phyloP scores from a whole-genome alignment of 2,888 invertebrate genomes.

The Metallyticus violacea region DNA sequence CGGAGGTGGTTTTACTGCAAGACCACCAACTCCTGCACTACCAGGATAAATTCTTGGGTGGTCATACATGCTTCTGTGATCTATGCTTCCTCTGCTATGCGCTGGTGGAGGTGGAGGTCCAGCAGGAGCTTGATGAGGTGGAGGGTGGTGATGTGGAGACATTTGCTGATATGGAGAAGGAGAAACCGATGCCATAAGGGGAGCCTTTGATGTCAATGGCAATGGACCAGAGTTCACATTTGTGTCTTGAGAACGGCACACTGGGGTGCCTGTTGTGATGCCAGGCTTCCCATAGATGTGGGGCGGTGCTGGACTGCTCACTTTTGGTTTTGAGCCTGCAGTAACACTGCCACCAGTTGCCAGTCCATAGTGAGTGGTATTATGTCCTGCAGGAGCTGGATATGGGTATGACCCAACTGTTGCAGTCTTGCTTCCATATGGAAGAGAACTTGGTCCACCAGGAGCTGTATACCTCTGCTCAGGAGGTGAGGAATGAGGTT shows the following conservation, averaged over 20 bases:
- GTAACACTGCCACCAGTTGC: constrained; percentile 40
- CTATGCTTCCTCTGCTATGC: constrained; percentile 45
- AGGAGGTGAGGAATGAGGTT: constrained; percentile 28
- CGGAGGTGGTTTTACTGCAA: constrained; percentile 36
- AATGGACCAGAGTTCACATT: constrained; percentile 48
- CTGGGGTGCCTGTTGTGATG: constrained; percentile 56
- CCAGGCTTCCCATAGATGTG: constrained; percentile 69
- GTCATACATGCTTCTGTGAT: constrained; percentile 45
- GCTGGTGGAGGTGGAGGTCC: constrained; percentile 50
- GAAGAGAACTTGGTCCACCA: constrained; percentile 4
- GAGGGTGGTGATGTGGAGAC: constrained; percentile 46
- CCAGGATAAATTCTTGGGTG: constrained; percentile 38
- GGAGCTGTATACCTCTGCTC: constrained; percentile 30
- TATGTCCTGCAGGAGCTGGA: constrained; percentile 49
- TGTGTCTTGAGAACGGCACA: constrained; percentile 49
- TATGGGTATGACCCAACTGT: constrained; percentile 45
- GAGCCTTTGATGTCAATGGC: constrained; percentile 58
- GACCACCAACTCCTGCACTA: constrained; percentile 30
- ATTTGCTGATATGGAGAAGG: constrained; percentile 55
- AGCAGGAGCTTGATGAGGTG: constrained; percentile 43
- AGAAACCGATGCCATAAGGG: constrained; percentile 47
- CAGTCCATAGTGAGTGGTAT: constrained; percentile 52
- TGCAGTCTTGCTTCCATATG: constrained; percentile 35
- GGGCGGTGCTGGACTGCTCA: constrained; percentile 74
- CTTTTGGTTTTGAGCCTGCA: constrained; percentile 60